These are phyloP conservation scores for Nasonia giraulti DNA, from an alignment of 1,140 invertebrate species.

Conservation along the genomic window DNA sequence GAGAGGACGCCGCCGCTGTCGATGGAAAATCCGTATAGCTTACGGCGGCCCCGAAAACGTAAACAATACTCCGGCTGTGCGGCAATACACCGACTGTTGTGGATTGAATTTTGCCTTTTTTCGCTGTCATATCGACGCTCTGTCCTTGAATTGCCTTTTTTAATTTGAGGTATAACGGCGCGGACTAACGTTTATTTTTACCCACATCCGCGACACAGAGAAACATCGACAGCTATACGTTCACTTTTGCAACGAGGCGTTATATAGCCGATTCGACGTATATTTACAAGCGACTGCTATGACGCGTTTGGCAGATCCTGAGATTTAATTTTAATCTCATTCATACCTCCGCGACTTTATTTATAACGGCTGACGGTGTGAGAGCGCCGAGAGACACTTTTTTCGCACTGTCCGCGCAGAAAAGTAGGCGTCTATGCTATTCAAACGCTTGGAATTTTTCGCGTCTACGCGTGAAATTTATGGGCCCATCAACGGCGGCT, in stretches of 20 bases:
- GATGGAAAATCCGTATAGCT: constrained; percentile 11
- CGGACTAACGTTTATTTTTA: neutral
- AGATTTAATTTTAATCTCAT: constrained; percentile 19
- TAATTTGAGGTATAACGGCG: neutral
- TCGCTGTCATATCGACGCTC: too few relatives aligned
- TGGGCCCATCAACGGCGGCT: too few relatives aligned
- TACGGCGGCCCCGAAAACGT: neutral
- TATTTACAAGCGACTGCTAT: neutral
- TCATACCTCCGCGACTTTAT: neutral
- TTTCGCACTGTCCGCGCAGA: neutral
- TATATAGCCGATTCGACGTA: neutral
- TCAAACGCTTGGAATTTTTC: too few relatives aligned
- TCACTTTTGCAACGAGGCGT: neutral
- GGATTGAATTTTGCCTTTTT: too few relatives aligned
- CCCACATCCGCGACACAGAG: neutral
- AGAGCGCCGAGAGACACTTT: neutral
- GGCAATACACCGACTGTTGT: neutral
- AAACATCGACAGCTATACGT: neutral
- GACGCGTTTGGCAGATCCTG: constrained; percentile 1
- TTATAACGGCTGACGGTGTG: neutral
- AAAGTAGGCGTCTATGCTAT: too few relatives aligned
- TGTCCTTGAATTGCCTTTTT: too few relatives aligned
- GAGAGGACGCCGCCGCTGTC: neutral
- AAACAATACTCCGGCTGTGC: neutral
- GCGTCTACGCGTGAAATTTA: too few relatives aligned